Base-by-base conservation (phyloP, 2,888 invertebrate genomes). In the Vannuccia rotundouncinata region DNA sequence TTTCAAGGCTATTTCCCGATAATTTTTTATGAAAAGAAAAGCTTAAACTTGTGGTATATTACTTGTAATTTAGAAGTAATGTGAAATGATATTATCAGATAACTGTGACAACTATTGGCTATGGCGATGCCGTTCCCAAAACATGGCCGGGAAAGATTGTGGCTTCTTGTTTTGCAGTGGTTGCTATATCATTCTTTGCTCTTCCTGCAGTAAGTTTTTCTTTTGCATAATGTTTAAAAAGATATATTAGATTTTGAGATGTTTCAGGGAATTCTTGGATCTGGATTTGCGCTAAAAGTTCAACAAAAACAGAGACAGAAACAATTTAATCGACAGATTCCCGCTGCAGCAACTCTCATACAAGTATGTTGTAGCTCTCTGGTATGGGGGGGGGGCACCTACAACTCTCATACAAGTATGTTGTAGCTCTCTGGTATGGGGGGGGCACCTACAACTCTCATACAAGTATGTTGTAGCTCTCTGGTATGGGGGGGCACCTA, bases 91-190 rank as follows among this genome's bases (percentile, higher is more conserved):
- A 45, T 31, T 88, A 87, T 66, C 87, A 91, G 91, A 92, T 93
- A 82, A 93, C 93, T 13, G 93, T 93, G 80, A 93, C 93, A 76
- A 93, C 93, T 13, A 93, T 93, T 81, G 93, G 93, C 17, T 93
- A 94, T 86, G 93, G 93, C 76, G 93, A 94, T 88, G 92, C 92
- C 0, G 93, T 93, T 29, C 93, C 93, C n/a, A 91, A 92, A 85
- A 93, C 93, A 5, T 93, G 93, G 93, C 91, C 93, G 90, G 93
- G 93, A 1, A 92, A 93, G 88, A 93, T 93, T 82, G 92, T 93
- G 27, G 93, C 93, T 22, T 92, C 93, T 28, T 93, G 93, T 88
- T 93, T 93, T 88, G 92, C 93, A 84, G 93, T 93, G 60, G 93
- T 94, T 86, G 93, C 93, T 82, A 94, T 93, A 84, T 93, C 93